Base-by-base conservation (phyloP, 2,797 vertebrate species). In the Pteronotus mesoamericanus region DNA sequence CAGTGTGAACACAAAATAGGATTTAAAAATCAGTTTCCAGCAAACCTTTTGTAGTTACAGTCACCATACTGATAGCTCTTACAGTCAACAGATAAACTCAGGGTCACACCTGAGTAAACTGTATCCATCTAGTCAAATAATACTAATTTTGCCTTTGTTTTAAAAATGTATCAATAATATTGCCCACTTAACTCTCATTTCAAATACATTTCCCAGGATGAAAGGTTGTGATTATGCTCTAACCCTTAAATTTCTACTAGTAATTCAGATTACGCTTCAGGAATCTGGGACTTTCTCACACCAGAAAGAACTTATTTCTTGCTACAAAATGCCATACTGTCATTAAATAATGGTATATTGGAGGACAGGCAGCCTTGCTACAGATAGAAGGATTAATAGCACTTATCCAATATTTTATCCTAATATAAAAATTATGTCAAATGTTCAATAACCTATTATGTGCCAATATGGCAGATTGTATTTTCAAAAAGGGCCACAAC, bases 181-280 rank as follows among this genome's bases (percentile, higher is more conserved):
- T 48, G n/a, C 19, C 93, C n/a, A 64, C 84, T 97, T 80, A 80
- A 95, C 82, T 77, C n/a, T 75, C 42, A 87, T 57, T 94, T 96
- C 29, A 59, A 44, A 80, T 74, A 71, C 42, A 79, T 48, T 86
- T 88, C 69, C 77, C 69, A 89, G 42, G 55, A 71, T 44, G 37
- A 85, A 86, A 88, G 3, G 4, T 37, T 37, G 15, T 87, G 80
- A 66, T 93, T 89, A 86, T 66, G 59, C 88, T 66, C n/a, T 55
- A 64, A 71, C 51, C 74, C 48, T 87, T 26, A 66, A 78, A 74
- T 96, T 84, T 80, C 71, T 66, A 44, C 74, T 64, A 88, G 32
- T 94, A 87, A 79, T 59, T 94, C 86, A 91, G 53, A 86, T 83
- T 77, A 89, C 1, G 29, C 24, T 74, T 19, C 51, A 74, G 68